Evolutionary conservation across 2,113 vertebrate genomes (phyloP), one percentile per base, ranked within the genome.

Genomic region (Corythoichthys haematopterus): DNA sequence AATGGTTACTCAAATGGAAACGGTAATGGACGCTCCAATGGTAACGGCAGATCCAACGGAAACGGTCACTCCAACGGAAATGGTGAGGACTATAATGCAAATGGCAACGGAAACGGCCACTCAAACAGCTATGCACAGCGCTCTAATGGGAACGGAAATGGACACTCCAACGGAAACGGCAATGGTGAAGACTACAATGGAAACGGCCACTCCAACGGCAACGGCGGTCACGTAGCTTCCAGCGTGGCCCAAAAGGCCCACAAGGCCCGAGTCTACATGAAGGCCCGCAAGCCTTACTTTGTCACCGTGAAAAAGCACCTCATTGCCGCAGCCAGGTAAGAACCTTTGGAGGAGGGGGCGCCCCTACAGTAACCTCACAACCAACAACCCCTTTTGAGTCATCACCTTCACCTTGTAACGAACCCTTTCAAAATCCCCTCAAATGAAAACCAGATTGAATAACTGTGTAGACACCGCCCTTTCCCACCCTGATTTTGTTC

Each of bases 261-360:
- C 73, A 75, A 82, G 37, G 85, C 45, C 6, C 65, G 86, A 37
- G 0, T 77, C 16, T 36, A 79, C 0, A 48, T 80, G 52, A 72
- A 68, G 2, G 6, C 6, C 3, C 88, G 80, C 63, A 81, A 56
- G 1, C 87, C 88, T 13, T 13, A 72, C 0, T 15, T 69, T 0
- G 52, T 8, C 43, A 66, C 77, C 13, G 81, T 57, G 55, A 57
- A 57, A 57, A 57, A 57, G 55, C 78, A 1, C 79, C 82, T 13
- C 89, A 87, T 80, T 72, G 84, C 63, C 81, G 77, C 70, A 15
- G 84, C 84, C 36, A 93, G 92, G 92, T 92, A 93, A 92, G 92
- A 87, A 20, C 14, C 66, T 61, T 66, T 33, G 70, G 15, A 71
- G 75, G 55, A 71, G 65, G 13, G 28, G 6, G 35, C 64, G 0